phyloP scores from a whole-genome alignment of 2,888 invertebrate species.

The Zhuqinia jingwanae region DNA sequence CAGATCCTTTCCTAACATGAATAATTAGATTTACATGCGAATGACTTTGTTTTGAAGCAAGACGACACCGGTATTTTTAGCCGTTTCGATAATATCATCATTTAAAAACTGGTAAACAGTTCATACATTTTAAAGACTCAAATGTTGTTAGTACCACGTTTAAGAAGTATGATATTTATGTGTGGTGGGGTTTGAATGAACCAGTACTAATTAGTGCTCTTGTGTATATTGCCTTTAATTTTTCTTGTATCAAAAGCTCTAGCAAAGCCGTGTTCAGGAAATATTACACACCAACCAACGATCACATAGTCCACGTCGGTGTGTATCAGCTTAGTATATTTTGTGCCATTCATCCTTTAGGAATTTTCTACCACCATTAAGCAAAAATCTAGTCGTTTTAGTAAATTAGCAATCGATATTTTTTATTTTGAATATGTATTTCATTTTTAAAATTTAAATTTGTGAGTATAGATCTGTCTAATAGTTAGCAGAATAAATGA shows the following conservation, averaged over 20 bases:
- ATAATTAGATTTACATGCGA: slow-evolving; percentile 55
- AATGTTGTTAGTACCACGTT: too few species aligned
- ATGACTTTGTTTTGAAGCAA: slow-evolving; percentile 64
- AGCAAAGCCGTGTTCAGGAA: not conserved
- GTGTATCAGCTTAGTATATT: too few species aligned
- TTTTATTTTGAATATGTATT: slow-evolving; percentile 34
- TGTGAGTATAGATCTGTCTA: not conserved
- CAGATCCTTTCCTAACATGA: slow-evolving; percentile 59
- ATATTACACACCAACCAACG: not conserved
- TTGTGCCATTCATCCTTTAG: not conserved
- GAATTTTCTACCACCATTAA: not conserved
- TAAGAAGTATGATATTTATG: too few species aligned
- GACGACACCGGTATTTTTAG: slow-evolving; percentile 63
- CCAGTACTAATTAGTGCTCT: too few species aligned
- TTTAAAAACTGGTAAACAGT: slow-evolving; percentile 37
- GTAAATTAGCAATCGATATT: slow-evolving; percentile 8
- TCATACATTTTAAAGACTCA: too few species aligned
- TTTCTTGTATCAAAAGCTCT: too few species aligned
- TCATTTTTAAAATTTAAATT: slow-evolving; percentile 26
- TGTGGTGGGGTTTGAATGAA: too few species aligned
- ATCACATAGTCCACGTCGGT: not conserved
- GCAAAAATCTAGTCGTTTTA: not conserved
- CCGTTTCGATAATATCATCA: slow-evolving; percentile 54
- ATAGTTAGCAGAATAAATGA: slow-evolving; percentile 5
- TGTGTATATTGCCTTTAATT: too few species aligned